Percentiles rank a stretch among this genome's conserved stretches.
Conservation (phyloP, 1,140 invertebrate species). For the Parasteatoda tepidariorum region DNA sequence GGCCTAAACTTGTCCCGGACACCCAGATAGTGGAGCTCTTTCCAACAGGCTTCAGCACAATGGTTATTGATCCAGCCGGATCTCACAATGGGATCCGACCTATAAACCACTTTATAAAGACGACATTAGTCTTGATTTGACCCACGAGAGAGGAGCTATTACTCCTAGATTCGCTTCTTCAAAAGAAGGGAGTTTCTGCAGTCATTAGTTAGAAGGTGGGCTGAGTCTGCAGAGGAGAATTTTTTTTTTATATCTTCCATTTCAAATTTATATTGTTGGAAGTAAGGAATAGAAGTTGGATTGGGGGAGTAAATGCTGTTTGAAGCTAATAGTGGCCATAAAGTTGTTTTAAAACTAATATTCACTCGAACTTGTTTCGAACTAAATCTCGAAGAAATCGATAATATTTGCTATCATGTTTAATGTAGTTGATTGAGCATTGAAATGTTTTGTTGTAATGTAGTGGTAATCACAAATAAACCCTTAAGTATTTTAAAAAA, state of each 20-base stretch:
- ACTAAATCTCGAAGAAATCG: too few relatives aligned
- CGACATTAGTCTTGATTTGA: constrained; percentile 59
- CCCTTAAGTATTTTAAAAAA: too few relatives aligned
- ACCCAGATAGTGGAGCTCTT: constrained; percentile 24
- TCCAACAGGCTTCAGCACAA: constrained; percentile 10
- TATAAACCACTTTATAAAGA: constrained; percentile 58
- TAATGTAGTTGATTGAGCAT: too few relatives aligned
- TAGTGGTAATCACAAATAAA: too few relatives aligned
- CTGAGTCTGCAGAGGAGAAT: neutral
- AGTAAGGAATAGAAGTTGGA: too few relatives aligned
- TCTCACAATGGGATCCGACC: constrained; percentile 31
- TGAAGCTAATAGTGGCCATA: too few relatives aligned
- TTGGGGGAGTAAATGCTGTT: too few relatives aligned
- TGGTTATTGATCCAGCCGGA: constrained; percentile 41
- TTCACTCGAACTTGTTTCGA: too few relatives aligned
- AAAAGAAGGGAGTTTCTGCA: constrained; percentile 1
- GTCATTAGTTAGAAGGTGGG: constrained; percentile 32
- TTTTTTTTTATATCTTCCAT: neutral
- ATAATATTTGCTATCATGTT: too few relatives aligned
- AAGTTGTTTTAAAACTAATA: too few relatives aligned
- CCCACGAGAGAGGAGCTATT: constrained; percentile 47
- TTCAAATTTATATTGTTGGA: too few relatives aligned
- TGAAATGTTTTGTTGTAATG: too few relatives aligned
- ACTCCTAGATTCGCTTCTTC: constrained; percentile 9
- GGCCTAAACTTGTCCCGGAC: constrained; percentile 40